Conservation (phyloP, 2,797 vertebrate genomes). For the Falco rusticolus region DNA sequence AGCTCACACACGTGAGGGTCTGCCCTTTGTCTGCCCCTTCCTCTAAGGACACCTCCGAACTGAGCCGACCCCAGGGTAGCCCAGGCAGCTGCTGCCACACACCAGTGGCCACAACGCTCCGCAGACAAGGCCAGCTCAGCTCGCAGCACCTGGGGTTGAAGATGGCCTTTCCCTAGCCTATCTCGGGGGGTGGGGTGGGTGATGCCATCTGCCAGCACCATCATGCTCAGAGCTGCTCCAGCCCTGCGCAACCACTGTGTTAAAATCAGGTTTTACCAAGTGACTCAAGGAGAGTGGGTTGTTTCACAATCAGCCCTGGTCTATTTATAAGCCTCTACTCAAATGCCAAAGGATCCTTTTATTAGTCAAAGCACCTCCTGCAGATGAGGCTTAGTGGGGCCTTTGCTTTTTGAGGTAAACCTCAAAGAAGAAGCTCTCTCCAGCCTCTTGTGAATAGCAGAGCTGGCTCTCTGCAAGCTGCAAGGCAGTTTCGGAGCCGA, state of each 20-base stretch:
- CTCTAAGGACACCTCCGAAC: not conserved
- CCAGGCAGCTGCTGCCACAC: not conserved
- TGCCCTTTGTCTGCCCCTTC: not conserved
- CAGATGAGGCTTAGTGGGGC: not conserved
- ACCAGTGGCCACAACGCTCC: rapidly evolving
- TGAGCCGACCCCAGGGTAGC: not conserved
- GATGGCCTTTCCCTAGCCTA: not conserved
- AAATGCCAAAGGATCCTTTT: conserved; percentile 25
- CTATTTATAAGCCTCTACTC: conserved; percentile 41
- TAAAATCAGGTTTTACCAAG: not conserved
- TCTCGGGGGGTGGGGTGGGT: not conserved
- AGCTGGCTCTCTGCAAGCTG: not conserved
- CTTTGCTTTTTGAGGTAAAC: not conserved
- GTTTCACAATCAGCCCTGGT: conserved; percentile 26
- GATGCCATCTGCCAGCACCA: not conserved
- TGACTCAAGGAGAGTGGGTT: conserved; percentile 6
- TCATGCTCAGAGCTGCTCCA: not conserved
- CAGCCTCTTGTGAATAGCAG: not conserved
- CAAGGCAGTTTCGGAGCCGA: not conserved
- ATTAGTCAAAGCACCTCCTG: not conserved
- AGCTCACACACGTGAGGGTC: not conserved
- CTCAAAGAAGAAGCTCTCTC: not conserved
- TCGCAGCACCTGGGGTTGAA: not conserved
- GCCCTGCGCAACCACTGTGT: not conserved
- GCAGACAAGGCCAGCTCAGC: not conserved